phyloP scores from a whole-genome alignment of 2,797 vertebrate genomes.

The Vipera latastei region DNA sequence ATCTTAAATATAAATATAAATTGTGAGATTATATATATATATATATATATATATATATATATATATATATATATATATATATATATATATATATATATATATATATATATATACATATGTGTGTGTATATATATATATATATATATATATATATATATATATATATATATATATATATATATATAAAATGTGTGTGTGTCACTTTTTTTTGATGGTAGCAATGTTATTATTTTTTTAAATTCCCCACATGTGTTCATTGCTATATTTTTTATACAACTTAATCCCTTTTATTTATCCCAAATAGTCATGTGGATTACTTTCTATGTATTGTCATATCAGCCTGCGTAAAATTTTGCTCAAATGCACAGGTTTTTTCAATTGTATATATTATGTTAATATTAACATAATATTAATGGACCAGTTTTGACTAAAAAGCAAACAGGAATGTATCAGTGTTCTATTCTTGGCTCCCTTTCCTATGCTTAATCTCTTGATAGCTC shows the following conservation, averaged over 20 bases:
- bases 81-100: neutral
- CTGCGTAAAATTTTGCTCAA: neutral
- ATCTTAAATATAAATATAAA: neutral
- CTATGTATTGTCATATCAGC: neutral
- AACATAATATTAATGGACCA: slow-evolving; percentile 16
- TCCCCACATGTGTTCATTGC: neutral
- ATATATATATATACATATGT: no score
- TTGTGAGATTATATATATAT: neutral
- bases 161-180: no score
- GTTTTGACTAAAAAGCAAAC: slow-evolving; percentile 10
- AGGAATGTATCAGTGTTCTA: slow-evolving; percentile 27
- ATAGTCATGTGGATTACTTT: neutral
- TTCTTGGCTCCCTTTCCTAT: slow-evolving; percentile 54
- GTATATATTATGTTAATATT: neutral
- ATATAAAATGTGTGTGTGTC: no score
- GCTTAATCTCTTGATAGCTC: slow-evolving; percentile 35
- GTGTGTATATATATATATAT: no score
- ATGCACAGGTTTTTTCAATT: neutral
- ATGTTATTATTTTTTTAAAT: neutral
- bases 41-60: no score
- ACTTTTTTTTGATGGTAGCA: neutral
- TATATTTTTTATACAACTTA: neutral
- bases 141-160: no score
- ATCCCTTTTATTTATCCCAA: accelerated
- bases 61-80: neutral